A percentile compares a stretch with the other conserved stretches of the same genome.
Conservation (phyloP, 2,888 invertebrate genomes). For the Patella depressa region DNA sequence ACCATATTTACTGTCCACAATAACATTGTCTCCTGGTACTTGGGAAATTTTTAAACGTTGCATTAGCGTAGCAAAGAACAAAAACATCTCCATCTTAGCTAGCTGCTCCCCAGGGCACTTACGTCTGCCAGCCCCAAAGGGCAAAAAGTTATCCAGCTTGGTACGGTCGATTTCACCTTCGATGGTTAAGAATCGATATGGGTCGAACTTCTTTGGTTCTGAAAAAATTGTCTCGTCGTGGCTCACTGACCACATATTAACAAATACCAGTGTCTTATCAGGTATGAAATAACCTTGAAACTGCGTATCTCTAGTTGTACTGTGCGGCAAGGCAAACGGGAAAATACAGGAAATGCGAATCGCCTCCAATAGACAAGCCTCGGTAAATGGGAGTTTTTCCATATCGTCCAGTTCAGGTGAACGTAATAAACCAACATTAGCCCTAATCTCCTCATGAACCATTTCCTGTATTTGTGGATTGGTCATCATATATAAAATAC, state of each 20-base stretch:
- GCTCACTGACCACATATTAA: conserved; percentile 61
- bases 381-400: conserved; percentile 50
- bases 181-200: conserved; percentile 51
- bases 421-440: conserved; percentile 44
- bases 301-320: conserved; percentile 55
- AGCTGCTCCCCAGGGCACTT: conserved; percentile 63
- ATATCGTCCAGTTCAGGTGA: conserved; percentile 49
- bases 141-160: conserved; percentile 50
- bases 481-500: conserved; percentile 56
- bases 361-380: conserved; percentile 57
- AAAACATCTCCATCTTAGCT: conserved; percentile 58
- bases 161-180: conserved; percentile 41
- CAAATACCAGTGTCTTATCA: conserved; percentile 54
- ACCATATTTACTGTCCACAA: conserved; percentile 56
- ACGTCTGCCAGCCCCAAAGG: conserved; percentile 59
- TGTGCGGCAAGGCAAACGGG: conserved; percentile 64
- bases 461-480: conserved; percentile 55
- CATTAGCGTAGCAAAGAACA: conserved; percentile 58
- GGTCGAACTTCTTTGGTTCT: conserved; percentile 59
- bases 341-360: conserved; percentile 59
- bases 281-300: conserved; percentile 49
- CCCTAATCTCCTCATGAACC: conserved; percentile 56
- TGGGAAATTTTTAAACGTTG: conserved; percentile 51
- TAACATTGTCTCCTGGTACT: conserved; percentile 39
- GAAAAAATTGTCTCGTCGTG: conserved; percentile 53